Percentiles rank a stretch among this genome's conserved stretches.
These are phyloP conservation scores for Pseudanteris insignis DNA, from an alignment of 2,888 invertebrate genomes.

Conservation along the genomic window DNA sequence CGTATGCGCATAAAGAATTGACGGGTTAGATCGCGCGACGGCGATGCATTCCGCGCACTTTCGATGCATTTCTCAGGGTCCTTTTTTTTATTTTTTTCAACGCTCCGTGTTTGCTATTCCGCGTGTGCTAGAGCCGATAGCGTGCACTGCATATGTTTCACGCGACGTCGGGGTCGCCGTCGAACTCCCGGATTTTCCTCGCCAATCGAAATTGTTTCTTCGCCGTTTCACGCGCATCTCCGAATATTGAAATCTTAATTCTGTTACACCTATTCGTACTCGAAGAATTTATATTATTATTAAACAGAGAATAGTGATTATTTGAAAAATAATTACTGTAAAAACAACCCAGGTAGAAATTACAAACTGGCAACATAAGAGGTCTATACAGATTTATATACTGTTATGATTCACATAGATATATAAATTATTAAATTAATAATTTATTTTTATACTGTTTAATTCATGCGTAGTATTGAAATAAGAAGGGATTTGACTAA, in stretches of 20 bases:
- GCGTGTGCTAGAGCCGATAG: conserved; percentile 56
- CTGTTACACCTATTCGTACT: too few species aligned
- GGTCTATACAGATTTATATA: too few species aligned
- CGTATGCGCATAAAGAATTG: conserved; percentile 38
- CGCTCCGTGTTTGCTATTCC: conserved; percentile 62
- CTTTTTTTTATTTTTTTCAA: conserved; percentile 46
- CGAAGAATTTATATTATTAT: too few species aligned
- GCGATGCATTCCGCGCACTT: conserved; percentile 62
- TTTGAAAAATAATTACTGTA: too few species aligned
- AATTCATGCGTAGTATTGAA: too few species aligned
- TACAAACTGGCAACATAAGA: too few species aligned
- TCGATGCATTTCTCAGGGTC: conserved; percentile 61
- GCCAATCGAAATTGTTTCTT: conserved; percentile 40
- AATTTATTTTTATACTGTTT: too few species aligned
- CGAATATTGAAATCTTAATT: conserved; percentile 38
- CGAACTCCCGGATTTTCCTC: conserved; percentile 40
- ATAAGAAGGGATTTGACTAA: too few species aligned
- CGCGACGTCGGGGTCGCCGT: conserved; percentile 45
- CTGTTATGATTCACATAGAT: too few species aligned
- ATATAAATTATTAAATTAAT: too few species aligned
- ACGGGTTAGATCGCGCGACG: conserved; percentile 51
- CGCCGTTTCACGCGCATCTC: conserved; percentile 23
- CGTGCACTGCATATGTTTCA: conserved; percentile 61
- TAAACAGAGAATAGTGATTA: too few species aligned
- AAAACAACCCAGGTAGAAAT: too few species aligned